Evolutionary conservation across 2,888 invertebrate species (phyloP), one percentile per base, ranked within the genome.

Genomic region (Corbicula japonica): DNA sequence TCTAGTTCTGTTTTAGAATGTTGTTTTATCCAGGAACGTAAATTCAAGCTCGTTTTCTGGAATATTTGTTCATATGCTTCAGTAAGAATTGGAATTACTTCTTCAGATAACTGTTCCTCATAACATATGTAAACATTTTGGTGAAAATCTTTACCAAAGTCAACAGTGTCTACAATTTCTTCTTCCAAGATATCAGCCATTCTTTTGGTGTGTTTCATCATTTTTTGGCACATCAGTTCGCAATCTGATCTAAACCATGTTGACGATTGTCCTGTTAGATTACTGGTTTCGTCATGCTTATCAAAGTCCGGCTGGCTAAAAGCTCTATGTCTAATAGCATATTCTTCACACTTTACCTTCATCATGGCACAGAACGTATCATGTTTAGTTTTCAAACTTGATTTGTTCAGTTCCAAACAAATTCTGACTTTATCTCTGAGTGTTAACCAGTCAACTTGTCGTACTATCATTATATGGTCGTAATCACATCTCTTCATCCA

Each of bases 51-150:
- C 21, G 83, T 70, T 0, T 68, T 58, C 8, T 60, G 66, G 60
- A 88, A 89, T 4, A 86, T 88, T 12, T 75, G 61, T 32, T 80
- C 79, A 75, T 90, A 92, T 12, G 91, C 61, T 18, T 84, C 60
- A 62, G 81, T 62, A 21, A 92, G 58, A 0, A 70, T 46, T 5
- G 84, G 75, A 80, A 90, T 87, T 3, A 88, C 76, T 48, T 83
- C 76, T 5, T 78, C 69, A 54, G 89, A 89, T n/a, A 92, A 81
- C 54, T 89, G 88, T 21, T 76, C 83, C 48, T 91, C 90, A 66
- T 92, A 92, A 54, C 88, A 86, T 38, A 89, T 79, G 86, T 90
- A 91, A 10, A 91, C 79, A 58, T 90, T 90, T 50, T 86, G 83
- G 18, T 65, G 41, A 41, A 75, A 74, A 41, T 44, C 60, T 32